phyloP scores from a whole-genome alignment of 2,888 invertebrate genomes.

The Drosophila recens region DNA sequence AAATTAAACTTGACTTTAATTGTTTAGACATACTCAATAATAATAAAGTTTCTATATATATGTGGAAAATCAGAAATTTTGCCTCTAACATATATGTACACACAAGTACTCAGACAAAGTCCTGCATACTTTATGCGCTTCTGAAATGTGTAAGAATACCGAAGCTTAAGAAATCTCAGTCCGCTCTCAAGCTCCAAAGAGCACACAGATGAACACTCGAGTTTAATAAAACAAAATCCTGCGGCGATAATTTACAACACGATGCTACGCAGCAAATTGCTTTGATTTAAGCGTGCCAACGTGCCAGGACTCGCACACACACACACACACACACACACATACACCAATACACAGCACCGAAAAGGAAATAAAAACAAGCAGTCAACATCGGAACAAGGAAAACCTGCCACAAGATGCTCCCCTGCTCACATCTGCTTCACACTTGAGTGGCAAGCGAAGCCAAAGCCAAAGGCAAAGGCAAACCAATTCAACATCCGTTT shows the following conservation, averaged over 20 bases:
- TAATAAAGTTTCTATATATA: not conserved
- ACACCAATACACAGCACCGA: slow-evolving; percentile 24
- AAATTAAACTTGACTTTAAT: too few relatives aligned
- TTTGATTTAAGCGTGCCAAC: slow-evolving; percentile 80
- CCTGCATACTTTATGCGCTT: slow-evolving; percentile 1
- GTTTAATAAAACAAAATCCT: slow-evolving; percentile 81
- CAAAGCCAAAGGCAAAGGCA: slow-evolving; percentile 54
- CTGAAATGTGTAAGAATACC: slow-evolving; percentile 11
- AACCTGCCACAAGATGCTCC: slow-evolving; percentile 74
- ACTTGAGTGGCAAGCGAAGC: slow-evolving; percentile 71
- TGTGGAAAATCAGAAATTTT: slow-evolving; percentile 2
- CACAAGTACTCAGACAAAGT: not conserved
- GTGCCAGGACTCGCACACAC: slow-evolving; percentile 58
- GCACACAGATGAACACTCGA: slow-evolving; percentile 52
- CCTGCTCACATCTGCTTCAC: slow-evolving; percentile 45
- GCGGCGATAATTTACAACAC: slow-evolving; percentile 80
- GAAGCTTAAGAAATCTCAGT: slow-evolving; percentile 36
- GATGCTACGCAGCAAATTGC: slow-evolving; percentile 79
- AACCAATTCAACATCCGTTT: slow-evolving; percentile 80
- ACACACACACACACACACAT: slow-evolving; percentile 19
- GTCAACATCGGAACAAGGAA: slow-evolving; percentile 61
- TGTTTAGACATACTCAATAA: not conserved
- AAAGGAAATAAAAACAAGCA: slow-evolving; percentile 76
- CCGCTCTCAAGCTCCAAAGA: slow-evolving; percentile 20
- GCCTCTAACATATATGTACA: not conserved